Evolutionary conservation across 2,797 vertebrate species (phyloP).

Genomic region (Helarctos malayanus): DNA sequence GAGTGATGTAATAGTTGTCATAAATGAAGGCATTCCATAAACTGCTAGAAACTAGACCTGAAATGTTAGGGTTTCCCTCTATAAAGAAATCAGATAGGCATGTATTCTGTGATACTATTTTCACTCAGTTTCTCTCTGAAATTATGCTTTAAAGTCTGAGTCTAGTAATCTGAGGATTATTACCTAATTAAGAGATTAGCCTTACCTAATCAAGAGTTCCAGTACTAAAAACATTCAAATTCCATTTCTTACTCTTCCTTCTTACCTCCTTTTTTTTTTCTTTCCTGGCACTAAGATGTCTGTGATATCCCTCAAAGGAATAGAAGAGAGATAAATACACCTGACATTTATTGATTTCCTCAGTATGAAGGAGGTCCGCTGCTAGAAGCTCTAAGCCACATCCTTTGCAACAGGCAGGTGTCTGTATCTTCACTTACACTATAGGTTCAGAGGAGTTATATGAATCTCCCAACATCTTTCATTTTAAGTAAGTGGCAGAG

Average conservation of each 20-base stretch:
- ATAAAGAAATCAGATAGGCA: background rate
- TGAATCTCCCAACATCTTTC: background rate
- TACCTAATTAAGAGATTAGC: background rate
- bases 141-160: background rate
- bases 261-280: background rate
- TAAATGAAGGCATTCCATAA: background rate
- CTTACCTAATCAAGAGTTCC: background rate
- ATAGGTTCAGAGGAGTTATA: background rate
- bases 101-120: background rate
- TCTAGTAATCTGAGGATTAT: background rate
- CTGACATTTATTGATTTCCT: background rate
- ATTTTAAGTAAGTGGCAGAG: background rate
- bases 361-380: background rate
- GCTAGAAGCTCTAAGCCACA: background rate
- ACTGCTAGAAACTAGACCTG: background rate
- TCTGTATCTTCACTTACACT: background rate
- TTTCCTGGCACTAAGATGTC: background rate
- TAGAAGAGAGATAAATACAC: background rate
- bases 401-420: background rate
- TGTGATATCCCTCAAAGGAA: background rate
- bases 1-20: background rate
- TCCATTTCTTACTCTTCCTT: background rate
- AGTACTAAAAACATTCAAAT: background rate
- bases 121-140: slow-evolving; percentile 8
- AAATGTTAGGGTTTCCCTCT: background rate